Evolutionary conservation across 2,113 vertebrate species (phyloP).

Genomic region (Heterotilapia buettikoferi): DNA sequence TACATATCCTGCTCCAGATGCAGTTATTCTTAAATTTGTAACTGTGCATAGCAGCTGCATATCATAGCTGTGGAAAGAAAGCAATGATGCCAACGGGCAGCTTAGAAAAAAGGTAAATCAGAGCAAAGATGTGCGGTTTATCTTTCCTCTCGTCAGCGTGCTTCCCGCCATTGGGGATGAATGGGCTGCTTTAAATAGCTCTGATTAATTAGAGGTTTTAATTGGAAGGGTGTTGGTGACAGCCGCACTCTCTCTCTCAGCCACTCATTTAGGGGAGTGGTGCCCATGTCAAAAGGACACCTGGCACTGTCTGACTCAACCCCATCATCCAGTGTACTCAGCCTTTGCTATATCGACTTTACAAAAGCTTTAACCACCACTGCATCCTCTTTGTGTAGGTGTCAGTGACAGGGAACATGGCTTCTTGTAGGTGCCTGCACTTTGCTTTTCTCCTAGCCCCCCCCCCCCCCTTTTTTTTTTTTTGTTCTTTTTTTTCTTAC

Average conservation of each 20-base stretch:
- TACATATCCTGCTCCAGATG: neutral
- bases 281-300: constrained; percentile 54
- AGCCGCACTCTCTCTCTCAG: neutral
- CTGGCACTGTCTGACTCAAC: constrained; percentile 38
- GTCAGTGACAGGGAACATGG: neutral
- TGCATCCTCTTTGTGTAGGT: neutral
- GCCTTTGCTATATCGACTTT: neutral
- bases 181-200: constrained; percentile 72
- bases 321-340: constrained; percentile 12
- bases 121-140: constrained; percentile 40
- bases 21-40: neutral
- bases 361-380: neutral
- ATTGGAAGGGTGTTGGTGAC: constrained; percentile 60
- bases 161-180: constrained; percentile 50
- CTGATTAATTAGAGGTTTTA: constrained; percentile 72
- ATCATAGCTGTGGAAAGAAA: neutral
- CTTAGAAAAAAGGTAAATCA: constrained; percentile 45
- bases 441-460: neutral
- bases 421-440: neutral
- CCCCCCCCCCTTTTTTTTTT: neutral
- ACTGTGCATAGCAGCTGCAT: constrained; percentile 23
- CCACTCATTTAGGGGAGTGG: constrained; percentile 32
- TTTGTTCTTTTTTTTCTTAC: too few relatives aligned
- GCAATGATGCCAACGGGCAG: constrained; percentile 8
- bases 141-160: constrained; percentile 25